Percentiles rank a stretch among this genome's conserved stretches.
These are phyloP conservation scores for Manacus vitellinus DNA, from an alignment of 2,113 vertebrate species.

Conservation along the genomic window DNA sequence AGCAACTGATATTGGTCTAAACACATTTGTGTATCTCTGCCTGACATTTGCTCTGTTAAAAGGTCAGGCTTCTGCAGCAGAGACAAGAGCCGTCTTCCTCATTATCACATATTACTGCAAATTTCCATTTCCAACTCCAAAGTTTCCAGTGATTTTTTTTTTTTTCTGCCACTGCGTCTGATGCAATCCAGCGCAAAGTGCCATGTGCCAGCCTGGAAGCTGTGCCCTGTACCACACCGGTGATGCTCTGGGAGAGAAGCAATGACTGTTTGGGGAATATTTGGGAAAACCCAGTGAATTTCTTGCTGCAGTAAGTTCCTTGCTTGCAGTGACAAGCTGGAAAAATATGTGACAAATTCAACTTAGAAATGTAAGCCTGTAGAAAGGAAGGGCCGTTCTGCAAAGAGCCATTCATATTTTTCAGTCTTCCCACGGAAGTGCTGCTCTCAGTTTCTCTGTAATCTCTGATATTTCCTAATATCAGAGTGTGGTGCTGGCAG, in stretches of 20 bases:
- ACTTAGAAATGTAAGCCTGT: not conserved
- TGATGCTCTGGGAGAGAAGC: not conserved
- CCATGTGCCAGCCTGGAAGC: not conserved
- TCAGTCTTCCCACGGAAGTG: not conserved
- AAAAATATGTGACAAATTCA: not conserved
- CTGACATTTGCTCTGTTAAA: conserved; percentile 70
- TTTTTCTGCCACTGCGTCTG: not conserved
- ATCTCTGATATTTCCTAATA: not conserved
- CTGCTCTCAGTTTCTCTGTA: not conserved
- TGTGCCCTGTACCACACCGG: accelerated
- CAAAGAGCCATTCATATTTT: not conserved
- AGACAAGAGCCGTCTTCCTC: conserved; percentile 29
- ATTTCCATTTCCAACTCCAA: conserved; percentile 10
- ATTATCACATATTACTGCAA: conserved; percentile 44
- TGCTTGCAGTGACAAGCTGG: not conserved
- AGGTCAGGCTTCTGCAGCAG: conserved; percentile 47
- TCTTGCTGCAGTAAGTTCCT: not conserved
- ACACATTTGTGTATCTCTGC: conserved; percentile 57
- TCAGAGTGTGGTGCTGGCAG: conserved; percentile 10
- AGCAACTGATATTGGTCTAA: conserved; percentile 37
- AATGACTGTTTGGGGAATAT: not conserved
- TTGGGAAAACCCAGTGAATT: not conserved
- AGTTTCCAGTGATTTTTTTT: not conserved
- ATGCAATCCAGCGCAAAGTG: not conserved
- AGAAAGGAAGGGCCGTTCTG: not conserved